Evolutionary conservation across 2,113 vertebrate genomes (phyloP).

Genomic region (Sphaerodactylus townsendi): DNA sequence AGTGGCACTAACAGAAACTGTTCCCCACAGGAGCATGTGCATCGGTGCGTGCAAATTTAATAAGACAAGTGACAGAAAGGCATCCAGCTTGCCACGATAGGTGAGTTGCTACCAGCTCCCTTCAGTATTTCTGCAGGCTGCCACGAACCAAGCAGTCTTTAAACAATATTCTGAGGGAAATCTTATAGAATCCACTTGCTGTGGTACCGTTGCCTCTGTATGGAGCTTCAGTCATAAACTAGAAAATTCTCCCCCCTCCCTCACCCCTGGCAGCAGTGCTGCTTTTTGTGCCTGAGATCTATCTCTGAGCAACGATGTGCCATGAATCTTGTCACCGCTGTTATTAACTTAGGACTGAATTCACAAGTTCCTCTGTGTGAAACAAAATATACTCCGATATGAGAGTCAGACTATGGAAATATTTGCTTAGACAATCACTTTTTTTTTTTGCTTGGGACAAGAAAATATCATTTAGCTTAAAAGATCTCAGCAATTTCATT

Average conservation of each 20-base stretch:
- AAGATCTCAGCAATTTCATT: background rate
- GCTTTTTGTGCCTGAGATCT: background rate
- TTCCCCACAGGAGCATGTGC: background rate
- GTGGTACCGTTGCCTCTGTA: background rate
- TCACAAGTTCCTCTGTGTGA: background rate
- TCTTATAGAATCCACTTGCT: background rate
- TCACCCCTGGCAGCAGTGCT: background rate
- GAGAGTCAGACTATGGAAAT: background rate
- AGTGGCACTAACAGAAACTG: background rate
- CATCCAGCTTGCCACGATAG: background rate
- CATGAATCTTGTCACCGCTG: background rate
- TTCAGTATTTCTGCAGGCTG: conserved; percentile 2
- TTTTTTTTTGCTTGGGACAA: rapidly evolving
- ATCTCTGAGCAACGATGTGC: background rate
- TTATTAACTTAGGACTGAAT: conserved; percentile 4
- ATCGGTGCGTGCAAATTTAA: background rate
- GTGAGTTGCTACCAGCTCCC: background rate
- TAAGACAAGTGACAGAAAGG: rapidly evolving
- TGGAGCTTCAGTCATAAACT: background rate
- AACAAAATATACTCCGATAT: background rate
- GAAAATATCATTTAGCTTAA: background rate
- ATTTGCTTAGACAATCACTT: conserved; percentile 11
- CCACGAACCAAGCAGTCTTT: background rate
- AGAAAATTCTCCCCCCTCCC: background rate
- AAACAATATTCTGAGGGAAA: background rate